These are phyloP conservation scores for Limonius californicus DNA, from an alignment of 1,140 invertebrate genomes.

Conservation along the genomic window DNA sequence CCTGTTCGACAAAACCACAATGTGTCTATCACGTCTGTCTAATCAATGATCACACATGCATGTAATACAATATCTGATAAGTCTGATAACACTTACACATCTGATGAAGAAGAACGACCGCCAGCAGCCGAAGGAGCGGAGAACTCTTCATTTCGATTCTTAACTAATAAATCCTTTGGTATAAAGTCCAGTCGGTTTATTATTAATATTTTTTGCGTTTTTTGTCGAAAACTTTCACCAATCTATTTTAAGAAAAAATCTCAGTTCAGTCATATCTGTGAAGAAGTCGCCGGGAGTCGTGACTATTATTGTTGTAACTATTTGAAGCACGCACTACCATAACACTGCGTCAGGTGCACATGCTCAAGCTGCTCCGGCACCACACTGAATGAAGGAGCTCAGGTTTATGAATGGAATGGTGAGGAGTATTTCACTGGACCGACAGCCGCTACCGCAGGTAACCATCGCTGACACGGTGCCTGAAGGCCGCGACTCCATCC, in stretches of 20 bases:
- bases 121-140: neutral
- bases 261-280: neutral
- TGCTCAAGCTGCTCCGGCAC: neutral
- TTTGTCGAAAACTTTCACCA: too few species aligned
- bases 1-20: neutral
- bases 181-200: too few species aligned
- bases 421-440: constrained; percentile 13
- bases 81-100: neutral
- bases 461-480: constrained; percentile 5
- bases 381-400: constrained; percentile 3
- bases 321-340: neutral
- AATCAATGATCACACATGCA: neutral
- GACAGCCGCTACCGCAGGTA: constrained; percentile 8
- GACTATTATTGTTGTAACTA: neutral
- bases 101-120: neutral
- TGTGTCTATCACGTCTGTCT: neutral
- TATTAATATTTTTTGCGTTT: too few species aligned
- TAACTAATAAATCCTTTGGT: neutral
- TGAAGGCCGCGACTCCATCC: neutral
- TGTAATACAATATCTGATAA: neutral
- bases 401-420: constrained; percentile 16
- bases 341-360: neutral
- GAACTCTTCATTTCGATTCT: neutral
- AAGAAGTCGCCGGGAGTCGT: neutral
- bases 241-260: too few species aligned